Evolutionary conservation across 2,113 vertebrate genomes (phyloP).

Genomic region (Monarcha castaneiventris): DNA sequence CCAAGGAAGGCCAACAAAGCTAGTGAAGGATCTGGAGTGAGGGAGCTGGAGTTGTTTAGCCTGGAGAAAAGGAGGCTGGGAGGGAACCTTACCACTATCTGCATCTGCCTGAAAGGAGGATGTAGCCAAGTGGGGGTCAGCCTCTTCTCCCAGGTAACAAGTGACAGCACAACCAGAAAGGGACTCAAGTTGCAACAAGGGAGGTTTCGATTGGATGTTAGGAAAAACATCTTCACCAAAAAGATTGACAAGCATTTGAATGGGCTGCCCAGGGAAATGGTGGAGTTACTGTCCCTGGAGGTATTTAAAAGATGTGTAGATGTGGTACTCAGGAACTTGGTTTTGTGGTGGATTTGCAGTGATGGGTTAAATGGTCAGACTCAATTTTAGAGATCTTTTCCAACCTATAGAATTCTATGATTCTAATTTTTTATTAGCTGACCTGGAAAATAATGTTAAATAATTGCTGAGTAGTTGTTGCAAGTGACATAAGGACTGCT

Average conservation of each 20-base stretch:
- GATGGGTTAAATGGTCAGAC: not conserved
- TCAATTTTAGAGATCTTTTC: not conserved
- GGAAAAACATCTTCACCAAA: not conserved
- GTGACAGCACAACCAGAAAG: not conserved
- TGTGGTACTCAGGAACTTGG: no score
- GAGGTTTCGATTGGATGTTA: not conserved
- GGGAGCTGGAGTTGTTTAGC: not conserved
- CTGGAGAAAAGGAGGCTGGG: not conserved
- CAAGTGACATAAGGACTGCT: not conserved
- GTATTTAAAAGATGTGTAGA: not conserved
- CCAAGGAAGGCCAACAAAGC: not conserved
- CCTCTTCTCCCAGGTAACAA: not conserved
- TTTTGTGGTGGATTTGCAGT: not conserved
- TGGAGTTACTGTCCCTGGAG: not conserved
- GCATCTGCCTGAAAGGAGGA: accelerated
- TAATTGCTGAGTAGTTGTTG: not conserved
- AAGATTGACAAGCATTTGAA: not conserved
- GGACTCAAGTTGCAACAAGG: not conserved
- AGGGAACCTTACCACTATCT: not conserved
- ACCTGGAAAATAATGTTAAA: not conserved
- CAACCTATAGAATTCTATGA: not conserved
- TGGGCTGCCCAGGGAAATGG: accelerated
- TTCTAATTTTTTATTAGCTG: not conserved
- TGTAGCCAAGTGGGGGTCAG: accelerated
- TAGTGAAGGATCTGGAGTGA: not conserved